Evolutionary conservation across 2,113 vertebrate species (phyloP).

Genomic region (Lepus americanus): DNA sequence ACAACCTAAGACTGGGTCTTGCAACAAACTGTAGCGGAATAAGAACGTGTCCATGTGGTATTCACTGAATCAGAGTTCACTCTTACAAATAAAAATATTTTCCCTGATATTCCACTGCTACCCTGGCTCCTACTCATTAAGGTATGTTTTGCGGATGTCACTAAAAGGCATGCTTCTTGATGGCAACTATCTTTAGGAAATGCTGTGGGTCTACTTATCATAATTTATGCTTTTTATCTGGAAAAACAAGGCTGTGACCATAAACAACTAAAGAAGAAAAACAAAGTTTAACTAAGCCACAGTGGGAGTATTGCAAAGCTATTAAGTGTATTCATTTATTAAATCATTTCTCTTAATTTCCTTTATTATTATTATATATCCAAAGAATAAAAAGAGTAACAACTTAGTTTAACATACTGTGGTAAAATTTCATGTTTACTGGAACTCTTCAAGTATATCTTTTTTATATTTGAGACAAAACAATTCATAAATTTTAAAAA

Average conservation of each 20-base stretch:
- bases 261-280: background rate
- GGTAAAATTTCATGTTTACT: background rate
- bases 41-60: background rate
- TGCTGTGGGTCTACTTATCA: background rate
- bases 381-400: background rate
- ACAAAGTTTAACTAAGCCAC: slow-evolving; percentile 2
- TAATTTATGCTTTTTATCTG: background rate
- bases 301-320: background rate
- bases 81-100: background rate
- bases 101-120: background rate
- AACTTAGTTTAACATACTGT: background rate
- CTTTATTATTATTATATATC: background rate
- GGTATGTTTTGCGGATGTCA: background rate
- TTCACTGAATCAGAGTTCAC: background rate
- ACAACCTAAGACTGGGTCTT: background rate
- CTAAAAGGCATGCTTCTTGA: background rate
- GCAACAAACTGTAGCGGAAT: background rate
- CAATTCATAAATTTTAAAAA: background rate
- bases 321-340: background rate
- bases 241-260: background rate
- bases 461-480: background rate
- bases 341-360: background rate
- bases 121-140: background rate
- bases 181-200: background rate
- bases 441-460: background rate